A percentile compares a stretch with the other conserved stretches of the same genome.
Evolutionary conservation across 1,140 invertebrate genomes (phyloP).

Genomic region (Orius laevigatus): DNA sequence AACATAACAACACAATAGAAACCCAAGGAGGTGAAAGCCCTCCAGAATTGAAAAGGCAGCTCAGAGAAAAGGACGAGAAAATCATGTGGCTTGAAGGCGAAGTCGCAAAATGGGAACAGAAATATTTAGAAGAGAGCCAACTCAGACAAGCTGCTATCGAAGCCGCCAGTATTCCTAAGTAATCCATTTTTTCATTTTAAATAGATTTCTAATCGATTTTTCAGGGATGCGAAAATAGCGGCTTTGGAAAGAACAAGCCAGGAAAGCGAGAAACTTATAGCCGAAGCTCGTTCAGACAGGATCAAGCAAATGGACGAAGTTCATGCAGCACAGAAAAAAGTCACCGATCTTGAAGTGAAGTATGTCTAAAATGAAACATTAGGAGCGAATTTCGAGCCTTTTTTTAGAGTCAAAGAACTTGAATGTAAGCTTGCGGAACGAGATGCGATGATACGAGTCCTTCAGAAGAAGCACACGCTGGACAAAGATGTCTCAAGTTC

Average conservation of each 20-base stretch:
- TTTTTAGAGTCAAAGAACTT: conserved; percentile 59
- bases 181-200: conserved; percentile 24
- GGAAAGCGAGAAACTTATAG: conserved; percentile 72
- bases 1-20: conserved; percentile 20
- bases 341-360: conserved; percentile 66
- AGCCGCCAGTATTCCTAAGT: conserved; percentile 71
- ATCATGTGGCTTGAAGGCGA: conserved; percentile 68
- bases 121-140: conserved; percentile 70
- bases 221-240: conserved; percentile 69
- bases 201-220: too few species aligned
- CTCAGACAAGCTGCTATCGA: conserved; percentile 68
- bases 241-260: conserved; percentile 69
- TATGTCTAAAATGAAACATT: conserved; percentile 24
- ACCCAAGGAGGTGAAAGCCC: conserved; percentile 32
- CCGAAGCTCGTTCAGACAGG: conserved; percentile 69
- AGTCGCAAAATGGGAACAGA: conserved; percentile 73
- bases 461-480: conserved; percentile 61
- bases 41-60: conserved; percentile 43
- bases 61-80: conserved; percentile 61
- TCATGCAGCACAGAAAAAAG: conserved; percentile 64
- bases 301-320: conserved; percentile 75
- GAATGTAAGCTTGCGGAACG: conserved; percentile 75
- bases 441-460: conserved; percentile 77
- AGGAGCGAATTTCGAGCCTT: background rate
- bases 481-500: conserved; percentile 41